Percentiles rank a stretch among this genome's conserved stretches.
Evolutionary conservation across 1,140 invertebrate genomes (phyloP).

Genomic region (Anthonomus grandis): DNA sequence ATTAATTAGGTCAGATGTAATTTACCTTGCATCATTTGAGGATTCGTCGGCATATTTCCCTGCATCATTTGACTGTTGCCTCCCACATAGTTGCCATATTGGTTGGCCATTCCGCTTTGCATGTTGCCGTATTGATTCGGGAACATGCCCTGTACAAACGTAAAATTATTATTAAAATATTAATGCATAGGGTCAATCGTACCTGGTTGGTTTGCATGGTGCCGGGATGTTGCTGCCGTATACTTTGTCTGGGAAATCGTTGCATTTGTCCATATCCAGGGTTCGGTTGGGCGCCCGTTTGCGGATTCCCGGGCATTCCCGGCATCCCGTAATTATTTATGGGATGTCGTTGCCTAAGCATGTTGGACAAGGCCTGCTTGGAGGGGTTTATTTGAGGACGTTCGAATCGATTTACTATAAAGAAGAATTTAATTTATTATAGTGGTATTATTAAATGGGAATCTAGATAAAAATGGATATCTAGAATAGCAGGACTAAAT

Average conservation of each 20-base stretch:
- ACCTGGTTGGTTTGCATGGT: conserved; percentile 48
- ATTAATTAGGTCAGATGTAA: no score
- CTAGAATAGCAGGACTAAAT: no score
- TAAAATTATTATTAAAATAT: no score
- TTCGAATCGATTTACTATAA: conserved; percentile 63
- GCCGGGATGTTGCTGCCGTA: conserved; percentile 44
- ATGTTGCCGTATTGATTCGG: conserved; percentile 45
- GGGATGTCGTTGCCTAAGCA: conserved; percentile 69
- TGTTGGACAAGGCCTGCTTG: conserved; percentile 82
- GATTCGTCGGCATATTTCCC: conserved; percentile 40
- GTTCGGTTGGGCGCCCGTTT: conserved; percentile 31
- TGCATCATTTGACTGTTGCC: conserved; percentile 41
- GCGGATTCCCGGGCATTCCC: conserved; percentile 32
- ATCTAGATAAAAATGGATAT: no score
- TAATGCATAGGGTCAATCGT: background rate
- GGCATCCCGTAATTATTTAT: conserved; percentile 46
- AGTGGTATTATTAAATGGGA: no score
- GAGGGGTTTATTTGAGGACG: conserved; percentile 69
- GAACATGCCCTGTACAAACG: conserved; percentile 45
- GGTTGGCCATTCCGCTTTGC: conserved; percentile 41
- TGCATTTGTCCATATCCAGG: conserved; percentile 38
- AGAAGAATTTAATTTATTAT: no score
- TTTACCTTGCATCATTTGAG: conserved; percentile 45
- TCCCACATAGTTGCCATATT: conserved; percentile 44
- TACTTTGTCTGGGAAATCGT: conserved; percentile 42